Percentiles rank a stretch among this genome's conserved stretches.
Conservation (phyloP, 2,888 invertebrate genomes). For the Troides oblongomaculatus region DNA sequence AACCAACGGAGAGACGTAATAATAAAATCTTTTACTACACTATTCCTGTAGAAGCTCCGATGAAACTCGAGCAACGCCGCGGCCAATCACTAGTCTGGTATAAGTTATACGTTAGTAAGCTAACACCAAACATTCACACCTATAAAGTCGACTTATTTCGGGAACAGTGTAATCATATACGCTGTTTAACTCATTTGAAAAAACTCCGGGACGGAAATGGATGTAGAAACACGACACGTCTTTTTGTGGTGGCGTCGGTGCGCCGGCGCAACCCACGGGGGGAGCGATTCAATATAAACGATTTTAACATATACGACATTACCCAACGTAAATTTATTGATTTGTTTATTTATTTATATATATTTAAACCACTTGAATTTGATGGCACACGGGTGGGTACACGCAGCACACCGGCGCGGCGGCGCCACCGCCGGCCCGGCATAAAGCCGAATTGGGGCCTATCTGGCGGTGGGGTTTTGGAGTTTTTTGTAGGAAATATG, state of each 20-base stretch:
- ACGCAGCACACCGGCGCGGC: too few relatives aligned
- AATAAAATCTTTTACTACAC: too few relatives aligned
- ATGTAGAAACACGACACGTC: constrained; percentile 25
- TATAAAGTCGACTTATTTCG: constrained; percentile 15
- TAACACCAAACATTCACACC: constrained; percentile 11
- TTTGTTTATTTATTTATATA: too few relatives aligned
- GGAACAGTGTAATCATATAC: constrained; percentile 24
- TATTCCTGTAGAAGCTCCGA: not conserved
- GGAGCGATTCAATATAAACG: not conserved
- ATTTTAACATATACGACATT: too few relatives aligned
- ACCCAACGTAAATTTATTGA: too few relatives aligned
- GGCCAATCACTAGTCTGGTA: not conserved
- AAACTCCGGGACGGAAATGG: constrained; percentile 27
- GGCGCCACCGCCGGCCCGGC: too few relatives aligned
- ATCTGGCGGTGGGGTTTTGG: too few relatives aligned
- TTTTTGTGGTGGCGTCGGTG: constrained; percentile 21
- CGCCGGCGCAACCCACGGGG: not conserved
- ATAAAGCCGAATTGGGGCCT: too few relatives aligned
- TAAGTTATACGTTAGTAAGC: constrained; percentile 3
- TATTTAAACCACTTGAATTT: too few relatives aligned
- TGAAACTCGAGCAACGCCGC: not conserved
- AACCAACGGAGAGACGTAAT: too few relatives aligned
- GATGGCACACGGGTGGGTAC: too few relatives aligned
- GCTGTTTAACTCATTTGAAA: constrained; percentile 25
- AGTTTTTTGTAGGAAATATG: too few relatives aligned